Base-by-base conservation (phyloP, 2,888 invertebrate species). In the Drosophila nigricruria region DNA sequence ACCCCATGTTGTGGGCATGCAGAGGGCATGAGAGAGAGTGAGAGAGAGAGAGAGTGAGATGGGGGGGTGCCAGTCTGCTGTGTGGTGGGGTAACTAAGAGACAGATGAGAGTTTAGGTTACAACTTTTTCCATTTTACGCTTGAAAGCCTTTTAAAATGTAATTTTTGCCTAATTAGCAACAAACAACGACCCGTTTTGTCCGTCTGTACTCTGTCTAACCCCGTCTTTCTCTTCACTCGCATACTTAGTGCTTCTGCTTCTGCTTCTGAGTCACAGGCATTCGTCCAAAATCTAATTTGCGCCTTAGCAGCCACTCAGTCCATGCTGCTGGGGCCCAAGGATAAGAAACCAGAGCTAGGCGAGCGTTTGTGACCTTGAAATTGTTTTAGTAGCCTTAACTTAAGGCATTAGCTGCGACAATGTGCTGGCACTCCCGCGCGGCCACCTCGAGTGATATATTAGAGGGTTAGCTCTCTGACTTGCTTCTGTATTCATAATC, bases 121-220 rank as follows among this genome's bases (percentile, higher is more conserved):
- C 63, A 91, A 90, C 82, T 90, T 90, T 90, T 89, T 91, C 78
- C 88, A 90, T 90, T 91, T 91, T 77, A 81, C 90, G 91, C 91
- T 88, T 80, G 90, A 89, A 83, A 81, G 74, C 76, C 69, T 81
- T 88, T 90, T 81, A 88, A 85, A 90, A 86, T 90, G 78, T 83
- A 85, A 85, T 88, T 89, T 86, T 90, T 85, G 90, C 82, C 81
- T 83, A 83, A 90, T 89, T 89, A 90, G 89, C 91, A 91, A 86
- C 83, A 88, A 84, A 84, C 88, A 84, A 84, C 65, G 71, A 61
- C 14, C 30, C 32, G 27, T 32, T 73, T 47, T 25, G 27, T 32
- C 45, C 16, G 42, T 61, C 59, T 70, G 54, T 45, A 30, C n/a
- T 52, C 4, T 27, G 36, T 38, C 59, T 62, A 6, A 23, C 42